Evolutionary conservation across 2,888 invertebrate genomes (phyloP).

Genomic region (Sycophila texana): DNA sequence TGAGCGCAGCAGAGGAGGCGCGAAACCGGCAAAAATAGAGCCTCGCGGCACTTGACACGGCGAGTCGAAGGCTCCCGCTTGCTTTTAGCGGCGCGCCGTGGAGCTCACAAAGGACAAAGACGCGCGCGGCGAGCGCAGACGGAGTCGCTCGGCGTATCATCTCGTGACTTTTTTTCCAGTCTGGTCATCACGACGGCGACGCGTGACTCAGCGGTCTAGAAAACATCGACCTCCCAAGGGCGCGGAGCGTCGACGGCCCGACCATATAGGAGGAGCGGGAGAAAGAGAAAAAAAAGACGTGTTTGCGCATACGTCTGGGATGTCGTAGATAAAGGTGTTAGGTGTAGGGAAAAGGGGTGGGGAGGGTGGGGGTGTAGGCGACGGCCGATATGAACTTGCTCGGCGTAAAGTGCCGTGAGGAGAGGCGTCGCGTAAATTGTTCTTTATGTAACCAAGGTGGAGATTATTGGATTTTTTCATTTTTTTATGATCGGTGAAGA

Average conservation of each 20-base stretch:
- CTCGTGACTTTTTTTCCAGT: slow-evolving; percentile 53
- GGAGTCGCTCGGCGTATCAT: slow-evolving; percentile 17
- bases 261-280: not conserved
- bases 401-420: too few relatives aligned
- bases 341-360: too few relatives aligned
- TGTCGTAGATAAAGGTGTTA: too few relatives aligned
- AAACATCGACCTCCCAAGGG: slow-evolving; percentile 56
- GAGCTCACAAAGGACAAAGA: slow-evolving; percentile 34
- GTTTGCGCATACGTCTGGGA: not conserved
- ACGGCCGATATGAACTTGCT: too few relatives aligned
- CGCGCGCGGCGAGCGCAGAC: not conserved
- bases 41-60: slow-evolving; percentile 44
- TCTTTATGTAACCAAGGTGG: too few relatives aligned
- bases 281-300: not conserved
- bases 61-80: slow-evolving; percentile 44
- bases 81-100: slow-evolving; percentile 36
- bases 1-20: too few relatives aligned
- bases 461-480: too few relatives aligned
- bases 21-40: slow-evolving; percentile 37
- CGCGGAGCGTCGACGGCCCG: not conserved
- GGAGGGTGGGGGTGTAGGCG: too few relatives aligned
- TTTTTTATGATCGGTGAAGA: too few relatives aligned
- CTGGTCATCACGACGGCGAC: slow-evolving; percentile 43
- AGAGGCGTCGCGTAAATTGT: too few relatives aligned
- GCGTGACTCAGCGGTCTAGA: slow-evolving; percentile 68